Evolutionary conservation across 2,113 vertebrate genomes (phyloP), one percentile per base, ranked within the genome.

Genomic region (Solea senegalensis): DNA sequence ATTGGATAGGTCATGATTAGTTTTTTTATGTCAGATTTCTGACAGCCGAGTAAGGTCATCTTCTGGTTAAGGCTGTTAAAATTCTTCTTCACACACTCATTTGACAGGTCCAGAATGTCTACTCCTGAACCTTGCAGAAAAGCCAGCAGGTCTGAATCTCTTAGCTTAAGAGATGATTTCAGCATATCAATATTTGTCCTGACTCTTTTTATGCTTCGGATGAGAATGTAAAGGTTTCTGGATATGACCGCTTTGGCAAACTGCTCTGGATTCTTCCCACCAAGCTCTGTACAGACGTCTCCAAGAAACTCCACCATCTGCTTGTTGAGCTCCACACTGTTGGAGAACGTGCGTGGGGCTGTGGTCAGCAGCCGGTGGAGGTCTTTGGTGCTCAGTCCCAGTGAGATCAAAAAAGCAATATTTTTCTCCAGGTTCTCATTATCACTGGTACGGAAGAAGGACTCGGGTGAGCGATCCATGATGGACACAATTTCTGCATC

Each of bases 401-500:
- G 53, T 0, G 93, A 96, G 46, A 9, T 80, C 46, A 97, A 82
- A 78, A 93, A 96, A 7, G 1, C 3, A 15, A 90, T 94, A 61
- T 95, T 96, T 69, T 95, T 92, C 66, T 94, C 57, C 66, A 96
- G 65, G 26, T 94, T 93, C 0, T 16, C 59, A 12, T 95, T 96
- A 86, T 93, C 91, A 57, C 69, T 87, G 9, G 92, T 95, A 52
- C 94, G 92, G 81, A 96, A 95, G 87, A 96, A 96, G 0, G 88
- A 95, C 64, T 95, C 93, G 0, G 94, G 93, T 0, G 93, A 95
- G 39, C 93, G 91, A 48, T 93, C 51, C 43, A 96, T 56, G 74
- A 95, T 92, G 46, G 27, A 91, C 55, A 95, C 26, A 62, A 95
- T 93, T 83, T 96, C 93, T 9, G 26, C 9, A 45, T 95, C 93